Evolutionary conservation across 2,797 vertebrate species (phyloP), one percentile per base, ranked within the genome.

Genomic region (Oreonectes daqikongensis): DNA sequence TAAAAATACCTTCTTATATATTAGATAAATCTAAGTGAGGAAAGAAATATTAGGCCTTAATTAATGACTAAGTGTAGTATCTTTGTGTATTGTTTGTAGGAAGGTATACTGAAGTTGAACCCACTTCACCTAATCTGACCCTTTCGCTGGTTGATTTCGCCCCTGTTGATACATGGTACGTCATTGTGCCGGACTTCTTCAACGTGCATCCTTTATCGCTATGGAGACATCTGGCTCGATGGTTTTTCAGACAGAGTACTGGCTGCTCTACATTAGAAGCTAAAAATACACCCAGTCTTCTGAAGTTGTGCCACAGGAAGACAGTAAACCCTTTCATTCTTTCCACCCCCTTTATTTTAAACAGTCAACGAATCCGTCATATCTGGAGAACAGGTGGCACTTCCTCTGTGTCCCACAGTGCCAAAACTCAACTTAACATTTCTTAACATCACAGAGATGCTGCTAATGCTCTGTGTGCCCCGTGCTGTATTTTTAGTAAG

Each of bases 321-420:
- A 84, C 90, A 94, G 93, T 92, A 93, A 93, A 85, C 88, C 84
- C 92, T 94, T 93, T 93, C 91, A 92, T 93, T 90, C 87, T 63
- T 85, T 86, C 82, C 85, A 83, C 84, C 82, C 68, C 53, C 71
- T 35, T 82, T 91, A 89, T 91, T 91, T 90, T 86, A 88, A 92
- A 92, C 93, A 92, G 91, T 92, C 85, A 91, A 90, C 88, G 89
- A 91, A 92, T 89, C 89, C 85, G 75, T 67, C 87, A 89, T 89
- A 90, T 94, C 90, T 94, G 92, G 92, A 79, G 84, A 92, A 92
- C 92, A 93, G 93, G 92, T 93, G 93, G 90, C 85, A 86, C 86
- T 83, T 90, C 89, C 90, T 91, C 88, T 84, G 78, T 89, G 88
- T 85, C 85, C 83, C 79, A 81, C 82, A 84, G 82, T 84, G 82